Evolutionary conservation across 92 coral and sea anemone species (phyloP).

Genomic region (Umimayanthus chanpuru): DNA sequence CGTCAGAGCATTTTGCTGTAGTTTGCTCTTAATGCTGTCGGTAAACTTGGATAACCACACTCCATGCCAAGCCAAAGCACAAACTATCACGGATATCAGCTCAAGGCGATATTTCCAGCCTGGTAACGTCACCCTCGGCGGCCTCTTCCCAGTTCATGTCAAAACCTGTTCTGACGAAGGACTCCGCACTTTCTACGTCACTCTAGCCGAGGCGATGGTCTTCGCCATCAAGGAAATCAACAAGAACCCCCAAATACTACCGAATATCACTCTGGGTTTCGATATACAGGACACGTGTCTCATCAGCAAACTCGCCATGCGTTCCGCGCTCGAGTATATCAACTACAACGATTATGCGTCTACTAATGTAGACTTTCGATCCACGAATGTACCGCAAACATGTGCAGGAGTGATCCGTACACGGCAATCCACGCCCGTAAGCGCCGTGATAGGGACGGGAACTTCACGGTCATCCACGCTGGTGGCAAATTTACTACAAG

Average conservation of each 20-base stretch:
- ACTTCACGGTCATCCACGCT: constrained; percentile 70
- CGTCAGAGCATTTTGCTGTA: not conserved
- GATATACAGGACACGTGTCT: constrained; percentile 85
- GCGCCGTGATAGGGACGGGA: constrained; percentile 75
- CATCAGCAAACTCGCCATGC: constrained; percentile 61
- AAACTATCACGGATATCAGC: constrained; percentile 20
- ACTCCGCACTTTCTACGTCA: constrained; percentile 66
- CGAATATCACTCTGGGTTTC: constrained; percentile 78
- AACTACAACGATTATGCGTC: constrained; percentile 69
- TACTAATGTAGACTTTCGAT: constrained; percentile 16
- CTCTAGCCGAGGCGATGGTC: constrained; percentile 88
- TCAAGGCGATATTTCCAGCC: constrained; percentile 50
- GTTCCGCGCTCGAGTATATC: constrained; percentile 71
- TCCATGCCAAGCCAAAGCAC: not conserved
- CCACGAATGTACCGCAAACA: constrained; percentile 40
- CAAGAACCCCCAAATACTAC: constrained; percentile 59
- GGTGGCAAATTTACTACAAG: constrained; percentile 70
- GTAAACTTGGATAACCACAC: not conserved
- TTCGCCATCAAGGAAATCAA: constrained; percentile 85
- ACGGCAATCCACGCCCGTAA: constrained; percentile 44
- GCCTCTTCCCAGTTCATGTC: constrained; percentile 88
- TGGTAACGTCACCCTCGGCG: constrained; percentile 84
- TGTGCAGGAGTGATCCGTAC: constrained; percentile 33
- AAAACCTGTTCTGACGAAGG: constrained; percentile 36
- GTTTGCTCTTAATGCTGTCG: not conserved